Percentiles rank a stretch among this genome's conserved stretches.
phyloP scores from a whole-genome alignment of 2,113 vertebrate genomes.

The Dipodomys stephensi region DNA sequence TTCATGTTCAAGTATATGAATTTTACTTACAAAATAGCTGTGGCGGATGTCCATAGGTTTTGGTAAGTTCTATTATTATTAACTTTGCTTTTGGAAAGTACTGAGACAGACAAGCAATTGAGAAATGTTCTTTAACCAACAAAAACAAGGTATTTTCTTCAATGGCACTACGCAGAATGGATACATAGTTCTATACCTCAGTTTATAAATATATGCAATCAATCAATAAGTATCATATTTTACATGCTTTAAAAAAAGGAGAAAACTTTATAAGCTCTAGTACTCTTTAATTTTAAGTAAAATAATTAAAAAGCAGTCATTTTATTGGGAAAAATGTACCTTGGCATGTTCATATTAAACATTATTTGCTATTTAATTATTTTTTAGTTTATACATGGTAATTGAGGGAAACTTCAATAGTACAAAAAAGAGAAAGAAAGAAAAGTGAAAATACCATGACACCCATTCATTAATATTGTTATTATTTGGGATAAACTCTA shows the following conservation, averaged over 20 bases:
- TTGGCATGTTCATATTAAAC: slow-evolving; percentile 2
- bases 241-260: background rate
- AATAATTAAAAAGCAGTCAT: background rate
- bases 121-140: background rate
- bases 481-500: background rate
- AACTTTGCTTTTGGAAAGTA: background rate
- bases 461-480: background rate
- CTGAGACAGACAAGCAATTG: background rate
- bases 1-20: background rate
- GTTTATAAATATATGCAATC: background rate
- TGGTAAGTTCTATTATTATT: background rate
- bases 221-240: background rate
- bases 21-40: slow-evolving; percentile 16
- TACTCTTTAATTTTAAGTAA: background rate
- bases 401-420: background rate
- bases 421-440: background rate
- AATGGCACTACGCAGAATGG: background rate
- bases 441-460: background rate
- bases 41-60: background rate
- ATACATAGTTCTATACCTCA: background rate
- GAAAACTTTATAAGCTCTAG: background rate
- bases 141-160: slow-evolving; percentile 11
- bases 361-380: background rate
- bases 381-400: background rate
- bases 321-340: background rate